Base-by-base conservation (phyloP, 1,140 invertebrate species). In the Lineus longissimus region DNA sequence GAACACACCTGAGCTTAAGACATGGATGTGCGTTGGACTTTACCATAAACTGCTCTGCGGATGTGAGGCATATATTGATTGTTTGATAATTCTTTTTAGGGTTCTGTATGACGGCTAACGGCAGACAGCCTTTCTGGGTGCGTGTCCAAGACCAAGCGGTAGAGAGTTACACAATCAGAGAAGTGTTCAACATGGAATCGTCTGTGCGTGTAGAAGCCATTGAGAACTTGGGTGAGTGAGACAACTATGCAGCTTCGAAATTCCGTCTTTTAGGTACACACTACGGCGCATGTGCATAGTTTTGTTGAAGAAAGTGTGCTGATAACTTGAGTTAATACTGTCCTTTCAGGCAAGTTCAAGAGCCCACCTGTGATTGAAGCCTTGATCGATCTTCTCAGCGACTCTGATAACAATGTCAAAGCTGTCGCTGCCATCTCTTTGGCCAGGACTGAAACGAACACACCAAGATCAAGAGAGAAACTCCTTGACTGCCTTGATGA, bases 141-240 rank as follows among this genome's bases (percentile, higher is more conserved):
- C 25, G 51, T 19, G 55, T 66, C 36, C 61, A 62, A 22, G 61
- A 64, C 19, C 59, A 63, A 33, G 61, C 62, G 29, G 61, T 62
- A 1, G 64, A 66, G 40, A 66, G 59, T 51, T 62, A 58, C 54
- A 64, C 64, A 9, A 66, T 66, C 36, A 66, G 55, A 45, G 62
- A 66, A 45, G 64, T 66, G 1, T 66, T 66, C 62, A 51, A 66
- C 55, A 66, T 66, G 62, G 55, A 64, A 17, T 66, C 64, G 1
- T 58, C 61, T 13, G 64, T 66, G 4, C 33, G 64, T 36, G 51
- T 66, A 13, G 61, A 66, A 25, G 64, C 64, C 17, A 66, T 66
- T 36, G 43, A 66, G 22, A 64, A 66, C 36, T 41, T 66, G 31
- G 64, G 64, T 66, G 40, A 43, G 64, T 54, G n/a, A n/a, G n/a